phyloP scores from a whole-genome alignment of 2,888 invertebrate species.

The Leistus spinibarbis region DNA sequence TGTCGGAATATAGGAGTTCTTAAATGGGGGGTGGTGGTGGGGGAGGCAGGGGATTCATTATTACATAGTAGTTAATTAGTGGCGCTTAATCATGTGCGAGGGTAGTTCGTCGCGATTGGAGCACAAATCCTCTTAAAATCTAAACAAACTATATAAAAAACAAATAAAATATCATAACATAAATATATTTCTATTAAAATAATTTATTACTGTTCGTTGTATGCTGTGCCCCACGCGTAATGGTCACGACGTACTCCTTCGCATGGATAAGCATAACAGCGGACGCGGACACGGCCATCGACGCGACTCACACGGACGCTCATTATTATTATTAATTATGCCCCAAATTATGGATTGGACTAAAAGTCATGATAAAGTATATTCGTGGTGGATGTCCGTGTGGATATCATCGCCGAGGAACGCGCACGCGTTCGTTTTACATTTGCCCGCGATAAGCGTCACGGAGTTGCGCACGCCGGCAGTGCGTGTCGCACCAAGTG shows the following conservation, averaged over 20 bases:
- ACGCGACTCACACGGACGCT: neutral
- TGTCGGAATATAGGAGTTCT: neutral
- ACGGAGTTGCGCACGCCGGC: slow-evolving; percentile 14
- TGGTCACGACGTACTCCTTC: slow-evolving; percentile 19
- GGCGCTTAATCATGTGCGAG: slow-evolving; percentile 9
- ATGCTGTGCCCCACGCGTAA: slow-evolving; percentile 41
- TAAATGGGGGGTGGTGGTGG: slow-evolving; percentile 2
- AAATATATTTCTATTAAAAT: slow-evolving; percentile 46
- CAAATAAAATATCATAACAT: slow-evolving; percentile 46
- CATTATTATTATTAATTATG: neutral
- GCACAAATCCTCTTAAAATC: slow-evolving; percentile 34
- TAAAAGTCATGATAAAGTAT: neutral
- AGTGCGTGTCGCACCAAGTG: slow-evolving; percentile 4
- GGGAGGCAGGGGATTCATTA: slow-evolving; percentile 4
- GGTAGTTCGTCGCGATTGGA: slow-evolving; percentile 17
- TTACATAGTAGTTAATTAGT: neutral
- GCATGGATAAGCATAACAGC: slow-evolving; percentile 3
- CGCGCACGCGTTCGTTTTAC: neutral
- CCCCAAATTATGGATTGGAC: neutral
- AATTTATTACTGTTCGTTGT: slow-evolving; percentile 53
- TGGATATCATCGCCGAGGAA: neutral
- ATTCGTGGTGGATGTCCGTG: neutral
- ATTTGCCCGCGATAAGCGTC: slow-evolving; percentile 20
- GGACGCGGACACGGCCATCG: neutral
- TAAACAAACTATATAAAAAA: slow-evolving; percentile 41